Conservation (phyloP, 2,113 vertebrate genomes). For the Tretioscincus oriximinensis region DNA sequence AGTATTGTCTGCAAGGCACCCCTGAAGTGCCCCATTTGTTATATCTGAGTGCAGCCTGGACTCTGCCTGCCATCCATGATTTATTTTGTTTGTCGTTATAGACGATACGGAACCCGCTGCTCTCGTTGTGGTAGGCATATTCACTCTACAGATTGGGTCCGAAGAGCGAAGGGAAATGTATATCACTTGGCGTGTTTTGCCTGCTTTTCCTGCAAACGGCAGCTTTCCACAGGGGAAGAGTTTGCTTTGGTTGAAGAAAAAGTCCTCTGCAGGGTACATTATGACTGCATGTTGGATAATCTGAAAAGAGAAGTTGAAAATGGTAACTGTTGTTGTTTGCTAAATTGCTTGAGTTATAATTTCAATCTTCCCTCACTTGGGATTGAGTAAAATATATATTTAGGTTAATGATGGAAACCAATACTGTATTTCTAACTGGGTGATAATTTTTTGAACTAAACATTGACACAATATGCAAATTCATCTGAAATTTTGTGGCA, state of each 20-base stretch:
- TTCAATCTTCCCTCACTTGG: not conserved
- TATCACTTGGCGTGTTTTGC: conserved; percentile 97
- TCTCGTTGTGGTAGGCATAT: conserved; percentile 94
- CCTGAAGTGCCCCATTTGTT: too few relatives aligned
- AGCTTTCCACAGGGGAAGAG: conserved; percentile 96
- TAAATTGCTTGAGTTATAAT: conserved; percentile 12
- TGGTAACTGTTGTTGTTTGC: conserved; percentile 70
- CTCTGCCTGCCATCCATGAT: rapidly evolving
- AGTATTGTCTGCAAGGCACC: too few relatives aligned
- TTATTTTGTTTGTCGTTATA: conserved; percentile 50
- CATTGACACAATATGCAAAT: not conserved
- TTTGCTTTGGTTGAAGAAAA: conserved; percentile 96
- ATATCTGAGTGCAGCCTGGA: rapidly evolving
- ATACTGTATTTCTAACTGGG: not conserved
- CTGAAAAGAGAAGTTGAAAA: conserved; percentile 95
- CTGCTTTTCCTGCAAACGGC: conserved; percentile 97
- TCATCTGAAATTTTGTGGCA: not conserved
- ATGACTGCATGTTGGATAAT: conserved; percentile 97
- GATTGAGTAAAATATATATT: not conserved
- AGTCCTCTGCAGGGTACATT: conserved; percentile 93
- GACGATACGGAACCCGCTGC: conserved; percentile 94
- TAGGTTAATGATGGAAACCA: not conserved
- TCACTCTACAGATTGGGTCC: conserved; percentile 97
- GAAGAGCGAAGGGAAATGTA: conserved; percentile 91
- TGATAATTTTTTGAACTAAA: not conserved